Conservation (phyloP, 2,888 invertebrate genomes). For the Bellardia pandia region DNA sequence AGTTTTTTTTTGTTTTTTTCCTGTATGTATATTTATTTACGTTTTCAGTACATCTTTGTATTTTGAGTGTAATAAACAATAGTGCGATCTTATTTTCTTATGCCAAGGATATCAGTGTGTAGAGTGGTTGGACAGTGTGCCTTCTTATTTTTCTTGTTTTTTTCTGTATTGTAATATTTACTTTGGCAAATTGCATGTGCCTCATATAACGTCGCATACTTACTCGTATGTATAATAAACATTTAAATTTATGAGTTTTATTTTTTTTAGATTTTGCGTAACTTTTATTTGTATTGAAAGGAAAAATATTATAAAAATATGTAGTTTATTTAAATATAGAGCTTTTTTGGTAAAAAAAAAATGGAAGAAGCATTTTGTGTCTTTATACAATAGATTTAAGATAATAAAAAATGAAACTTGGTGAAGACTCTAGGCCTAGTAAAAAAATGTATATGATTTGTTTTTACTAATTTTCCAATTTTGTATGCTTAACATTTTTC, state of each 20-base stretch:
- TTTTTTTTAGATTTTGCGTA: constrained; percentile 23
- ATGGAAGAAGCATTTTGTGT: too few species aligned
- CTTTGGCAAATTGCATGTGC: constrained; percentile 76
- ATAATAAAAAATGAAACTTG: too few species aligned
- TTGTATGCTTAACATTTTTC: too few species aligned
- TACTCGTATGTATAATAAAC: constrained; percentile 73
- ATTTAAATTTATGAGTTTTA: constrained; percentile 78
- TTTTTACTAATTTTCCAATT: too few species aligned
- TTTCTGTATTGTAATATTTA: constrained; percentile 65
- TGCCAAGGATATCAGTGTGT: neutral
- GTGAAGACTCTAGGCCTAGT: too few species aligned
- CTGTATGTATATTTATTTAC: constrained; percentile 36
- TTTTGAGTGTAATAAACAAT: constrained; percentile 53
- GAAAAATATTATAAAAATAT: constrained; percentile 17
- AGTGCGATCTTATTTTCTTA: constrained; percentile 26
- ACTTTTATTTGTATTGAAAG: constrained; percentile 11
- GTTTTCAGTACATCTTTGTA: neutral
- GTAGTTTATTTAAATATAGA: neutral
- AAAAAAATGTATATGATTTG: too few species aligned
- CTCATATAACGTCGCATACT: constrained; percentile 69
- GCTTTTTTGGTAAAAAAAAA: neutral
- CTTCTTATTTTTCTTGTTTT: neutral
- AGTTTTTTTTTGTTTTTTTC: constrained; percentile 27
- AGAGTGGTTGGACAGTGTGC: neutral
- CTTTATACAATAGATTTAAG: neutral